Evolutionary conservation across 1,140 invertebrate species (phyloP).

Genomic region (Sitobion miscanthi): DNA sequence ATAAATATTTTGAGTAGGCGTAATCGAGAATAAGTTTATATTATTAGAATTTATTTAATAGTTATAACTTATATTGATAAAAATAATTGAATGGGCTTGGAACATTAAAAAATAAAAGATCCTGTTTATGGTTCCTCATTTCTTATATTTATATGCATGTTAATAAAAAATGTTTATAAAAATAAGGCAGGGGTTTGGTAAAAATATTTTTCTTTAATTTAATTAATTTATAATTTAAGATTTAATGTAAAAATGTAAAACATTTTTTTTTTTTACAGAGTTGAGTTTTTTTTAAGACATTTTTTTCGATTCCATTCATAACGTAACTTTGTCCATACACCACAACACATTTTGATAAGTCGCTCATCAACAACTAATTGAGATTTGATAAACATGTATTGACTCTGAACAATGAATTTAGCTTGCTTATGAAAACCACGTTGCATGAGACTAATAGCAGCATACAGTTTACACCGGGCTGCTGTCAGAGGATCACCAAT

Average conservation of each 20-base stretch:
- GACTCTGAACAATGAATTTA: conserved; percentile 71
- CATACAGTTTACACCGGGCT: conserved; percentile 82
- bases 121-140: not conserved
- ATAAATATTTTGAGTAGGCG: not conserved
- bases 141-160: not conserved
- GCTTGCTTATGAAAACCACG: conserved; percentile 71
- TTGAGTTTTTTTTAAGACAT: not conserved
- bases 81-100: not conserved
- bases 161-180: not conserved
- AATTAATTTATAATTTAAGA: not conserved
- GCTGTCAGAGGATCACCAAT: conserved; percentile 81
- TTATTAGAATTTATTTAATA: not conserved
- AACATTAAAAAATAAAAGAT: not conserved
- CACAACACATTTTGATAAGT: conserved; percentile 80
- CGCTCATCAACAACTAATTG: conserved; percentile 65
- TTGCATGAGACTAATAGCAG: conserved; percentile 87
- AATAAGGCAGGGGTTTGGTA: not conserved
- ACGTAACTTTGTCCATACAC: conserved; percentile 81
- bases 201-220: not conserved
- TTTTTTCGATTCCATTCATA: conserved; percentile 64
- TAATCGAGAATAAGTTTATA: too few species aligned
- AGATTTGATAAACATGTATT: conserved; percentile 65
- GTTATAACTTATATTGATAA: not conserved
- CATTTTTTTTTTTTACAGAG: conserved; percentile 58
- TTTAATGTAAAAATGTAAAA: not conserved